phyloP scores from a whole-genome alignment of 2,888 invertebrate genomes.

The Luperina testacea region DNA sequence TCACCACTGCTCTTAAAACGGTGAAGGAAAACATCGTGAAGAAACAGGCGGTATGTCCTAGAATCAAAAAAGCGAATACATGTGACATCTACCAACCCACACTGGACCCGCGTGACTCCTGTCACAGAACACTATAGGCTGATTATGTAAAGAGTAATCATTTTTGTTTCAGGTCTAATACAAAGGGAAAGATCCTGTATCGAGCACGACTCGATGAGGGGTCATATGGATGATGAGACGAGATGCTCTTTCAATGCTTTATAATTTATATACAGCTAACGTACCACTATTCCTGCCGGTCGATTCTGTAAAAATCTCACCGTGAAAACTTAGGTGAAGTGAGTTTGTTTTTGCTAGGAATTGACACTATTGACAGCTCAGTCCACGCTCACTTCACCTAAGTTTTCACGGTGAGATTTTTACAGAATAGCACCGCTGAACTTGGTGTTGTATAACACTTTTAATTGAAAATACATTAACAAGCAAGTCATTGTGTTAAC shows the following conservation, averaged over 20 bases:
- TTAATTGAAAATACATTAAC: slow-evolving; percentile 10
- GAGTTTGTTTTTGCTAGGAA: too few species aligned
- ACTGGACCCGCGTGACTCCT: not conserved
- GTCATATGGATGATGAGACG: not conserved
- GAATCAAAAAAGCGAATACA: too few species aligned
- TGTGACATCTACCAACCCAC: not conserved
- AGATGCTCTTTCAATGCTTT: not conserved
- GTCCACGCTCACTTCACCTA: too few species aligned
- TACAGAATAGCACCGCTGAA: too few species aligned
- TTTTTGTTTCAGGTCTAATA: not conserved
- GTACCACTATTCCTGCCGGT: not conserved
- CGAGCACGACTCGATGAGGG: not conserved
- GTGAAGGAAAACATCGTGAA: too few species aligned
- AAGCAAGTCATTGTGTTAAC: not conserved
- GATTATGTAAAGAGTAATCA: not conserved
- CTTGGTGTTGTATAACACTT: not conserved
- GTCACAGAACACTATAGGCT: not conserved
- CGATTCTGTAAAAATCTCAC: too few species aligned
- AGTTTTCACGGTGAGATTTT: too few species aligned
- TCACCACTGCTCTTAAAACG: not conserved
- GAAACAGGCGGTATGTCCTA: too few species aligned
- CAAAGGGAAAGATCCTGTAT: too few species aligned
- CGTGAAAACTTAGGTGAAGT: too few species aligned
- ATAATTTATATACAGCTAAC: not conserved
- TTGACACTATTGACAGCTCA: too few species aligned